Base-by-base conservation (phyloP, 2,113 vertebrate genomes). In the Dasyornis broadbenti region DNA sequence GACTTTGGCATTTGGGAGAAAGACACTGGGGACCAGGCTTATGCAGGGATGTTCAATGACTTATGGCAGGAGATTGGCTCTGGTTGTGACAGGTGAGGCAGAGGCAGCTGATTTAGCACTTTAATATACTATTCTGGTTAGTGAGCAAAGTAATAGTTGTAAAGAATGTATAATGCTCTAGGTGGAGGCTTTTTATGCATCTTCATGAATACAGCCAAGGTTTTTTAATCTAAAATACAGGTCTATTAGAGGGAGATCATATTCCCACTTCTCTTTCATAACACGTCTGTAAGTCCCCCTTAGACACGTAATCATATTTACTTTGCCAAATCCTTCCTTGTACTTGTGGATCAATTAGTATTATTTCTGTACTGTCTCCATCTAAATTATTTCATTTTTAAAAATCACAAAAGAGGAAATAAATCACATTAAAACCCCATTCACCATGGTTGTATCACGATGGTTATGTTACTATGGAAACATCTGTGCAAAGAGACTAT, bases 391-490 rank as follows among this genome's bases (percentile, higher is more conserved):
- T 85, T 77, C 20, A 39, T 52, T 82, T 45, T 3, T 47, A 85
- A 86, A 90, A 53, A 72, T 49, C 33, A 80, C 21, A 50, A 31
- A 66, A 93, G 24, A 78, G 17, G 50, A 94, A 93, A 81, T 70
- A 92, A 86, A 92, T 90, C 52, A 54, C 30, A 42, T 42, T 71
- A 90, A 82, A 3, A 2, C 2, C 4, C 30, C 28, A 79, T 88
- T 89, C 75, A 69, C 21, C 7, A 4, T 31, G 35, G 50, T 26
- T 63, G 14, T 78, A 64, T 18, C 72, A 47, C 0, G 0, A 75
- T 81, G 82, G 76, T 81, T 92, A 40, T 71, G 94, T 97, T 97
- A 61, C 96, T 81, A 96, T 95, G 95, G 96, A 90, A 96, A 97
- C 86, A 75, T 33, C 82, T 60, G n/a, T 86, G 80, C 83, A 89